Conservation (phyloP, 2,888 invertebrate species). For the Bhutanitis thaidina region DNA sequence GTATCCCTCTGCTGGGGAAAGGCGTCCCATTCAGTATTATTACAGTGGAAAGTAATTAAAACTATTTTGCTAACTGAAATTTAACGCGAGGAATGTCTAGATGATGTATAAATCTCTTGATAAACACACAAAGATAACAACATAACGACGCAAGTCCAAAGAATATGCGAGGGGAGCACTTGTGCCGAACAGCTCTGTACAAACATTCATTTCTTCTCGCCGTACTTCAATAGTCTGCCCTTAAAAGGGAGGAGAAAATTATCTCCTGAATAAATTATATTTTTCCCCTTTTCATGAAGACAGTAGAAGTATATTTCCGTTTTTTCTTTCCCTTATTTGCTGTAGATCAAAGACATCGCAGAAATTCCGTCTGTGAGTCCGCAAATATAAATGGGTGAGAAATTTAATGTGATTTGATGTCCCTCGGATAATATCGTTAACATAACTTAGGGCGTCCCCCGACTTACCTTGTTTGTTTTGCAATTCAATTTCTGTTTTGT, state of each 20-base stretch:
- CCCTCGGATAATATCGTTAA: constrained; percentile 66
- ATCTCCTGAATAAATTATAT: constrained; percentile 80
- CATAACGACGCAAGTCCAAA: constrained; percentile 22
- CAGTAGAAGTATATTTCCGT: constrained; percentile 76
- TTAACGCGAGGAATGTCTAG: too few relatives aligned
- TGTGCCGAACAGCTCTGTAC: constrained; percentile 34
- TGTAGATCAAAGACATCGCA: constrained; percentile 72
- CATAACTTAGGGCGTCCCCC: constrained; percentile 63
- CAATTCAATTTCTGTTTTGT: constrained; percentile 48
- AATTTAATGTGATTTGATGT: constrained; percentile 76
- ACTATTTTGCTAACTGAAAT: too few relatives aligned
- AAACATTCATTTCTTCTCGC: constrained; percentile 65
- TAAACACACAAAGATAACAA: constrained; percentile 15
- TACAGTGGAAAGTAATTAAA: too few relatives aligned
- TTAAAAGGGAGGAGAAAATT: constrained; percentile 74
- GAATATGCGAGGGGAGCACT: constrained; percentile 10
- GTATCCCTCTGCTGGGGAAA: too few relatives aligned
- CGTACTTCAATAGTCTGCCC: constrained; percentile 65
- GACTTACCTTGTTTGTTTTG: constrained; percentile 60
- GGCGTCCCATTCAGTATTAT: too few relatives aligned
- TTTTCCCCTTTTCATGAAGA: constrained; percentile 75
- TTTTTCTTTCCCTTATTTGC: constrained; percentile 65
- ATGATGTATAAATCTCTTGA: too few relatives aligned
- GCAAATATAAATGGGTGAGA: constrained; percentile 73
- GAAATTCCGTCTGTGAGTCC: constrained; percentile 69